These are phyloP conservation scores for Limenitis camilla DNA, from an alignment of 2,888 invertebrate species.

Conservation along the genomic window DNA sequence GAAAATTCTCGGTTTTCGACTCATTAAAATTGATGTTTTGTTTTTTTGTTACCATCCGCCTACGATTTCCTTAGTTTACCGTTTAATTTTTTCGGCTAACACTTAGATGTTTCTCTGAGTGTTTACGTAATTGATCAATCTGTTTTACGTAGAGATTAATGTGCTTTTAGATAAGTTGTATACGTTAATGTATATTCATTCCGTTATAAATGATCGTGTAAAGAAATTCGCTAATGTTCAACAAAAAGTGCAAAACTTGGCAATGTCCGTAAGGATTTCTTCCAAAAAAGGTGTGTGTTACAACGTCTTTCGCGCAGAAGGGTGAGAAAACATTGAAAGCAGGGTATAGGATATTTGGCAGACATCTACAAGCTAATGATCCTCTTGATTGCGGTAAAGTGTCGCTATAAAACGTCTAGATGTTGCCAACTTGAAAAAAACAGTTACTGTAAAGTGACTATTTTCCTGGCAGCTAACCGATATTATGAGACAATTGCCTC, in stretches of 20 bases:
- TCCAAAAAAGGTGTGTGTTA: slow-evolving; percentile 62
- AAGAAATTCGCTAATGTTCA: slow-evolving; percentile 15
- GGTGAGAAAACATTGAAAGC: slow-evolving; percentile 59
- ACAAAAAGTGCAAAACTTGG: slow-evolving; percentile 44
- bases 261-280: slow-evolving; percentile 40
- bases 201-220: slow-evolving; percentile 4
- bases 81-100: slow-evolving; percentile 31
- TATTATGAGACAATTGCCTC: slow-evolving; percentile 67
- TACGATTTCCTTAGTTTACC: slow-evolving; percentile 42
- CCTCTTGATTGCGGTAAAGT: slow-evolving; percentile 72
- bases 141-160: slow-evolving; percentile 28
- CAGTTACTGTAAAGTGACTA: slow-evolving; percentile 67
- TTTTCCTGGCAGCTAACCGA: slow-evolving; percentile 65
- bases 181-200: slow-evolving; percentile 1
- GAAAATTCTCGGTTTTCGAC: slow-evolving; percentile 70
- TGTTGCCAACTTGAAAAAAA: slow-evolving; percentile 71
- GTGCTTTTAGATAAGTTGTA: slow-evolving; percentile 7
- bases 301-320: slow-evolving; percentile 57
- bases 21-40: slow-evolving; percentile 71
- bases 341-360: slow-evolving; percentile 70
- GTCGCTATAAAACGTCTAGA: slow-evolving; percentile 68
- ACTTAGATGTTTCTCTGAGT: slow-evolving; percentile 25
- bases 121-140: slow-evolving; percentile 37
- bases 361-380: slow-evolving; percentile 71
- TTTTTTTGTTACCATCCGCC: slow-evolving; percentile 36